Evolutionary conservation across 1,140 invertebrate genomes (phyloP), one percentile per base, ranked within the genome.

Genomic region (Acromyrmex charruanus): DNA sequence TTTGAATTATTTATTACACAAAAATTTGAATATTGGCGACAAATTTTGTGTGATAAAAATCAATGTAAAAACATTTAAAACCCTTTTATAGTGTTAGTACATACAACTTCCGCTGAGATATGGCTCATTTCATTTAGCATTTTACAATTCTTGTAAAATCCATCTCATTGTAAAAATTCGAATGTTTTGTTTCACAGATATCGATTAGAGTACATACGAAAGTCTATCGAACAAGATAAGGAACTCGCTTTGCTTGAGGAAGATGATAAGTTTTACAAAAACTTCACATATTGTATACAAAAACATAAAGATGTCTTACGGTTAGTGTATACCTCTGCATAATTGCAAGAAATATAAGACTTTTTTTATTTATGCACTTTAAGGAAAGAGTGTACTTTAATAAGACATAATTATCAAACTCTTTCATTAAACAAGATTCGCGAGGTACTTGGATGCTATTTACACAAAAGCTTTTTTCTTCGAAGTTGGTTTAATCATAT

Each of bases 151-250:
- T 44, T 44, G 39, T n/a, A n/a, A n/a, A n/a, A n/a, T n/a, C 39
- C 39, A 44, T 44, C 9, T 10, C 39, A 9, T 44, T 44, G 39
- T 0, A 44, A 69, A 28, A 0, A 5, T 4, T 59, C 12, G 6
- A 9, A n/a, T 69, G 12, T 55, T 81, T 25, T 2, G 3, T 74
- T 28, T 82, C 7, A 51, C 2, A 84, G 80, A 74, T 75, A 61
- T 61, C 69, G 80, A 16, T 4, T 84, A 9, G 55, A 84, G 14
- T 49, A 75, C 21, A 51, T 75, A 63, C 39, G 35, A 35, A 51
- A 35, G 1, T 63, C 69, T 5, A 75, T 84, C 9, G 28, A 84
- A 14, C 80, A 84, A 28, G 80, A 84, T 44, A 74, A 63, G 28
- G 5, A 35, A 12, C 55, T 84, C n/a, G 55, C 55, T 28, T 35